Conservation (phyloP, 2,113 vertebrate genomes). For the Erythrocercus mccallii region DNA sequence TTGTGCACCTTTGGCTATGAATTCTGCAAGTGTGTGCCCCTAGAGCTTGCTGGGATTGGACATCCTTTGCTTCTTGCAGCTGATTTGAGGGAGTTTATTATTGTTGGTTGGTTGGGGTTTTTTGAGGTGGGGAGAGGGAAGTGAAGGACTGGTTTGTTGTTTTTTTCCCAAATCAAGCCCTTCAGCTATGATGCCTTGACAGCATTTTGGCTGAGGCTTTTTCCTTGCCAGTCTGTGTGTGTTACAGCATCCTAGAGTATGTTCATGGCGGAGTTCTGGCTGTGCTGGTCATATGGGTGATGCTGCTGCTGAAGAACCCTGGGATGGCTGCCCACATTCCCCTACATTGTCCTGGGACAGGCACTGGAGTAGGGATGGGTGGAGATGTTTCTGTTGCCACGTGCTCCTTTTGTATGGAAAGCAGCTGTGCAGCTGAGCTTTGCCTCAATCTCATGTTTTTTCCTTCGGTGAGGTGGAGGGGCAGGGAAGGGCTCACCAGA, state of each 20-base stretch:
- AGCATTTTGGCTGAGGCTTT: background rate
- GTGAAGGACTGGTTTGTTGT: background rate
- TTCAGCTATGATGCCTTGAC: background rate
- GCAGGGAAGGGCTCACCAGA: background rate
- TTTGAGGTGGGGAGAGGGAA: rapidly evolving
- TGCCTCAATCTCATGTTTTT: background rate
- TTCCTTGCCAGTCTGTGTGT: background rate
- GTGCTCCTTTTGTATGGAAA: background rate
- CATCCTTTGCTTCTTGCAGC: rapidly evolving
- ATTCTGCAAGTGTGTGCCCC: background rate
- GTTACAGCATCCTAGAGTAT: background rate
- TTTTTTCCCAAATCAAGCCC: background rate
- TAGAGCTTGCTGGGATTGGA: background rate
- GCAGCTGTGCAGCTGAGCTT: background rate
- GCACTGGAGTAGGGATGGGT: background rate
- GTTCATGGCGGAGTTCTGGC: background rate
- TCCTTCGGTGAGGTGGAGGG: background rate
- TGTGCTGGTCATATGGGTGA: background rate
- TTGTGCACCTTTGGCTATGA: background rate
- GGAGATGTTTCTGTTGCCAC: background rate
- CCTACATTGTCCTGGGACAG: background rate
- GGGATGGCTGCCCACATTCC: background rate
- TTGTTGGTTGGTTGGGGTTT: background rate
- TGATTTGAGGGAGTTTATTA: background rate
- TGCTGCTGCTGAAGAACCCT: background rate